Evolutionary conservation across 2,797 vertebrate species (phyloP), one percentile per base, ranked within the genome.

Genomic region (Tenualosa ilisha): DNA sequence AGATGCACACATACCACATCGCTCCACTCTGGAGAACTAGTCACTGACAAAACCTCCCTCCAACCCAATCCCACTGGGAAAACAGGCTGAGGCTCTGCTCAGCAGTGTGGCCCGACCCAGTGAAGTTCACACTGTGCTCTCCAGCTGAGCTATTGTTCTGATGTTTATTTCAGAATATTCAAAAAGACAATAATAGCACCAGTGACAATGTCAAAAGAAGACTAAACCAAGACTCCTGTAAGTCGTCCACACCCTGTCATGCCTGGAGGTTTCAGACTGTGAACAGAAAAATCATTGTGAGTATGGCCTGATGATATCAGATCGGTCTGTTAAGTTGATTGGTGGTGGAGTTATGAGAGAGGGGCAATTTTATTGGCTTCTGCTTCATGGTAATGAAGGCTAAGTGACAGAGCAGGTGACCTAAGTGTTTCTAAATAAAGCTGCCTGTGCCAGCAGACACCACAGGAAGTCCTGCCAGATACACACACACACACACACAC

Each of bases 401-500:
- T 53, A 24, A 75, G 81, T 22, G 50, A 51, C 13, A 56, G 37
- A 83, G 75, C 56, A 85, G 56, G 68, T 87, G 83, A 83, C 81
- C 88, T 56, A 68, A 84, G 75, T 65, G 84, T 63, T 86, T 84
- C 84, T 87, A 87, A 85, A 84, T 81, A 26, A 4, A 4, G 50
- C 84, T 85, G 75, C 79, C 56, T 59, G 82, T 84, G 65, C 84
- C 81, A 86, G 68, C 81, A 84, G 84, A 84, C 65, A 84, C 84
- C 84, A 86, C 84, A 89, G 88, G 86, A 88, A 83, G 49, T 84
- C 63, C 31, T 65, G 65, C 61, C 84, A 75, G 31, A 59, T 24
- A 65, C 63, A 65, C 24, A 65, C 61, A 65, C 68, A 75, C 13
- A 75, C 31, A 20, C 13, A 75, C 68, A 40, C 68, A 75, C 31